phyloP scores from a whole-genome alignment of 1,140 invertebrate genomes.

The Myzus persicae region DNA sequence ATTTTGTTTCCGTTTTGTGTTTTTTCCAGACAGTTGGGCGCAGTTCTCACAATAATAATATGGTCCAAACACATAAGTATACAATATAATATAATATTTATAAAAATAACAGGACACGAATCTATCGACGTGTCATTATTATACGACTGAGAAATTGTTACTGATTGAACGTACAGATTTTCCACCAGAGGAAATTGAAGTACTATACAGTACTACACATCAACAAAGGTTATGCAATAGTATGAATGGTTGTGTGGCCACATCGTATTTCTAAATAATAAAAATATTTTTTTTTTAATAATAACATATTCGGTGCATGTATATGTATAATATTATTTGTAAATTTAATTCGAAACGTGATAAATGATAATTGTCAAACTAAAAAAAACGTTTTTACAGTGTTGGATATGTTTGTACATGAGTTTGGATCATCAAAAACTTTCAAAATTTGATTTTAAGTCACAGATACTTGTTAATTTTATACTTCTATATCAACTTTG shows the following conservation, averaged over 20 bases:
- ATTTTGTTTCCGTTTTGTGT: constrained; percentile 55
- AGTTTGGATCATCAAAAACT: not conserved
- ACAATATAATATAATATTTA: no score
- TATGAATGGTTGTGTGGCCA: no score
- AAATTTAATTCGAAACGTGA: not conserved
- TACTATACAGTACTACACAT: no score
- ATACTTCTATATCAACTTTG: not conserved
- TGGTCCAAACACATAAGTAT: constrained; percentile 4
- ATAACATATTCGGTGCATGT: no score
- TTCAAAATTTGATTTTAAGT: not conserved
- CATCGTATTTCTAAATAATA: not conserved
- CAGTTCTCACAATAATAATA: constrained; percentile 58
- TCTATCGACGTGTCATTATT: not conserved
- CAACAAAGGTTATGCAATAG: not conserved
- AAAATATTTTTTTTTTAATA: no score
- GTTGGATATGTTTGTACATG: no score
- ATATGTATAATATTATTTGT: not conserved
- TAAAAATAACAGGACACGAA: not conserved
- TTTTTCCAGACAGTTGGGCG: constrained; percentile 57
- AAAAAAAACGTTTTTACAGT: not conserved
- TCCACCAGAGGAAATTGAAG: not conserved
- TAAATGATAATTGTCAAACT: not conserved
- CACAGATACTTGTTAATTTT: not conserved
- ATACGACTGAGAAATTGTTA: not conserved
- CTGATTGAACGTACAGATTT: not conserved